A percentile compares a stretch with the other conserved stretches of the same genome.
These are phyloP conservation scores for Cecropterus lyciades DNA, from an alignment of 1,140 invertebrate species.

Conservation along the genomic window DNA sequence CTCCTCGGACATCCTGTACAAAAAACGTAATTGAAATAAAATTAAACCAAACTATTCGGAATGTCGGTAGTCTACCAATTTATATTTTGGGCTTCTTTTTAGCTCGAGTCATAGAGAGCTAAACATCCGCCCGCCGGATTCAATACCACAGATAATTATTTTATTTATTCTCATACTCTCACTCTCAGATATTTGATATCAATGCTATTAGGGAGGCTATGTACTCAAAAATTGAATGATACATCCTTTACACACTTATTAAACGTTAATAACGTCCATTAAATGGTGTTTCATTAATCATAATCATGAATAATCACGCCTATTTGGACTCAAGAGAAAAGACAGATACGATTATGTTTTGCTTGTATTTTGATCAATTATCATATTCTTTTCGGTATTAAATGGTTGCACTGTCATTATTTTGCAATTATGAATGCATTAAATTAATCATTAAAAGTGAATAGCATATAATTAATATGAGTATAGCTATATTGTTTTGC, in stretches of 20 bases:
- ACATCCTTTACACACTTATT: background rate
- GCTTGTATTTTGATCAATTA: no score
- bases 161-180: conserved; percentile 31
- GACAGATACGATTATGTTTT: no score
- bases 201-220: conserved; percentile 2
- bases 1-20: conserved; percentile 59
- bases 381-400: no score
- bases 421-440: no score
- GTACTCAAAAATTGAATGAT: conserved; percentile 12
- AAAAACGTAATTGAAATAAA: conserved; percentile 68
- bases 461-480: no score
- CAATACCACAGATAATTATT: conserved; percentile 25
- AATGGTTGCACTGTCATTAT: no score
- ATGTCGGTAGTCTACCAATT: conserved; percentile 34
- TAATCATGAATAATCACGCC: no score
- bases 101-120: conserved; percentile 32
- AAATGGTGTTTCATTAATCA: no score
- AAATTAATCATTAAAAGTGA: no score
- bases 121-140: conserved; percentile 42
- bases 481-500: no score
- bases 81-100: conserved; percentile 44
- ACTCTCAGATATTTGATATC: conserved; percentile 24
- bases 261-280: no score
- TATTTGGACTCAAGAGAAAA: no score
- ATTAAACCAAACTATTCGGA: conserved; percentile 47